phyloP scores from a whole-genome alignment of 1,140 invertebrate species.

The Drosophila grimshawi region DNA sequence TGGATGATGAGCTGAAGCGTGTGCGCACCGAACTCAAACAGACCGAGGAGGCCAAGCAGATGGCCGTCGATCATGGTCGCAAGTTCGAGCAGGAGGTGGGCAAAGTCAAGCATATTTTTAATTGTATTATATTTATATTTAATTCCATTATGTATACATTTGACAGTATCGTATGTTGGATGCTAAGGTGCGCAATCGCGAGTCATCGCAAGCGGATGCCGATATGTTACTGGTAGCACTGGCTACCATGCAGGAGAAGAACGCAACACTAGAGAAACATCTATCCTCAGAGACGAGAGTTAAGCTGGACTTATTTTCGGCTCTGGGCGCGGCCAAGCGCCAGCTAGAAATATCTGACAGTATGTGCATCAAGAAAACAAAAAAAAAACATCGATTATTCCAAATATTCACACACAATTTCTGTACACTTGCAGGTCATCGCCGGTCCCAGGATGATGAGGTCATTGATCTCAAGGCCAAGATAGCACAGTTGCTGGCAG shows the following conservation, averaged over 20 bases:
- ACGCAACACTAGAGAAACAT: slow-evolving; percentile 94
- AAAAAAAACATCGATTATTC: not conserved
- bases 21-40: slow-evolving; percentile 90
- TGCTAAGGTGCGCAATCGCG: slow-evolving; percentile 84
- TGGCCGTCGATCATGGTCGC: slow-evolving; percentile 75
- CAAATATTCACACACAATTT: not conserved
- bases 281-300: slow-evolving; percentile 97
- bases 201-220: slow-evolving; percentile 91
- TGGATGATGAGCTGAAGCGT: slow-evolving; percentile 91
- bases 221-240: slow-evolving; percentile 93
- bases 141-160: too few relatives aligned
- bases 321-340: slow-evolving; percentile 96
- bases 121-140: too few relatives aligned
- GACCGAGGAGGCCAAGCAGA: slow-evolving; percentile 87
- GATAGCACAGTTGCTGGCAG: slow-evolving; percentile 95
- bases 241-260: slow-evolving; percentile 93
- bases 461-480: slow-evolving; percentile 95
- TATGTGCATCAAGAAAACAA: slow-evolving; percentile 84
- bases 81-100: slow-evolving; percentile 81
- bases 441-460: slow-evolving; percentile 94
- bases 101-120: not conserved
- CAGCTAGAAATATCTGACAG: slow-evolving; percentile 96
- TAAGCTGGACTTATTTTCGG: slow-evolving; percentile 98
- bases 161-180: slow-evolving; percentile 74
- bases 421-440: slow-evolving; percentile 87